Percentiles rank a stretch among this genome's conserved stretches.
Evolutionary conservation across 2,113 vertebrate genomes (phyloP).

Genomic region (Gnathonemus longibarbis): DNA sequence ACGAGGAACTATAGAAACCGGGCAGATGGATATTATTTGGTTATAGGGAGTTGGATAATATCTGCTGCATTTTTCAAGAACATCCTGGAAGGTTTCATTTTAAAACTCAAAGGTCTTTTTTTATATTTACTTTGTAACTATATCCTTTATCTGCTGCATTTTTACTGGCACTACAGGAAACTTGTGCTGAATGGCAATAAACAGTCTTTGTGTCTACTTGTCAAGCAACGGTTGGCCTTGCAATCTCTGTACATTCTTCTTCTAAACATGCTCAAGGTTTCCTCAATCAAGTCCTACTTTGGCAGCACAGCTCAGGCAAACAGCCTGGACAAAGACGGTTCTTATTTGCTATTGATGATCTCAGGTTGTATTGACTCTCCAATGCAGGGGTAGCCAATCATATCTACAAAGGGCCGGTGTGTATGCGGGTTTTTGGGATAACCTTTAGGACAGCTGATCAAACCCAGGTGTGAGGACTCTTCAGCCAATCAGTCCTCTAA

Average conservation of each 20-base stretch:
- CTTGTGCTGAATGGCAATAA: neutral
- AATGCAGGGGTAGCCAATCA: neutral
- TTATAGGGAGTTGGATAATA: neutral
- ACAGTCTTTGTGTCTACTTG: neutral
- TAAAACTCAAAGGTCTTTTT: neutral
- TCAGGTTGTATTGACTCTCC: conserved; percentile 2
- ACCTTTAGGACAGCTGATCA: too few relatives aligned
- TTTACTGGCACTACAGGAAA: neutral
- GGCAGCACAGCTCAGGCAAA: neutral
- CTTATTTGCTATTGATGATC: neutral
- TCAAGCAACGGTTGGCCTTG: neutral
- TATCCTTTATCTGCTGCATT: neutral
- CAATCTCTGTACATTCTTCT: conserved; percentile 1
- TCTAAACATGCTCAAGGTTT: conserved; percentile 9
- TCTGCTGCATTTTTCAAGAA: neutral
- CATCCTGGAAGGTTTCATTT: neutral
- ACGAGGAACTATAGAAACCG: neutral
- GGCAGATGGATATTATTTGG: neutral
- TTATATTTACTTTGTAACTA: neutral
- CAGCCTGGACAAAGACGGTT: neutral
- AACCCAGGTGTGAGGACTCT: too few relatives aligned
- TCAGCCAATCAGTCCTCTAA: too few relatives aligned
- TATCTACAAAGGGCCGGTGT: too few relatives aligned
- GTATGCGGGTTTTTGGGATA: too few relatives aligned
- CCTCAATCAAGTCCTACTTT: neutral